Base-by-base conservation (phyloP, 2,797 vertebrate genomes). In the Buceros bicornis region DNA sequence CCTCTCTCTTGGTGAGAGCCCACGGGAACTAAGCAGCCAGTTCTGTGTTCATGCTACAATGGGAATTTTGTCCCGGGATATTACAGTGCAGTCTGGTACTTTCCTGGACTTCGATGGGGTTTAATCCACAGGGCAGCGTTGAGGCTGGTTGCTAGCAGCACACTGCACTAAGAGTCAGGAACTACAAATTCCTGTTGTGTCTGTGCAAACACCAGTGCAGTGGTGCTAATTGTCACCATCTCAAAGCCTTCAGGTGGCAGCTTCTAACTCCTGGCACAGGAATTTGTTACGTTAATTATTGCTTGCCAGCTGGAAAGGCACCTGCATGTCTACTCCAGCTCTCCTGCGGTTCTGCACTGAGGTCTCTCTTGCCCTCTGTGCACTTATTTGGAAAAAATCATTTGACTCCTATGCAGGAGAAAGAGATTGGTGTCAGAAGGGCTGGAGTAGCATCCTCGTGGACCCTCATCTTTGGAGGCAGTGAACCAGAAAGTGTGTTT, bases 271-370 rank as follows among this genome's bases (percentile, higher is more conserved):
- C 53, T 61, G 87, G 90, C 50, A 8, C 53, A 51, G 57, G 45
- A 84, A 67, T 92, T 94, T 82, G 77, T 89, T 91, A 50, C 60
- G 53, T 90, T 96, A 90, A 94, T 95, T 94, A 65, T 25, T 85
- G 62, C 64, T 93, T 90, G 50, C 83, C 51, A 76, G 47, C 18
- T 13, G 0, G 57, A 92, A 93, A 72, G 78, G 35, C 84, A 91
- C 84, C 87, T 92, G 76, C 47, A 21, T 10, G 25, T 80, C 81
- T 80, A 22, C 50, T 81, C 22, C 58, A 56, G 54, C 69, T 77
- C 60, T 87, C 69, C 61, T 82, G 47, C 84, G 76, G 78, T 62
- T 87, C 92, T 95, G 83, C 93, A 65, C 67, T 70, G 70, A 9
- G 0, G 50, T 87, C 57, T 89, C 71, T 50, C 50, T 73, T 80